These are phyloP conservation scores for Lasioglossum albipes DNA, from an alignment of 1,140 invertebrate genomes.

Conservation along the genomic window DNA sequence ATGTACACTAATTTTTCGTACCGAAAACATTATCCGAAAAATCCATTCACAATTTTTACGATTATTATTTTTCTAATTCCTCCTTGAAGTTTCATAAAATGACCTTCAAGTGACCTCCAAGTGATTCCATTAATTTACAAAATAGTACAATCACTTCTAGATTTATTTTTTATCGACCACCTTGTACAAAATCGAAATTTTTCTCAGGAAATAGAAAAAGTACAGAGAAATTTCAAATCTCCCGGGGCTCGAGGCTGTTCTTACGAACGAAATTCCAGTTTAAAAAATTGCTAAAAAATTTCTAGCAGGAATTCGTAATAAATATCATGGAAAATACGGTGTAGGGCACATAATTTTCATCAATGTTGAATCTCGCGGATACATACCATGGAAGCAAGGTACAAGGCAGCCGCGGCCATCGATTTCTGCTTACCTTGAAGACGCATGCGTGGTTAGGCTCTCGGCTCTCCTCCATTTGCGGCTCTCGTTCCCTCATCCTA, in stretches of 20 bases:
- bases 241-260: no score
- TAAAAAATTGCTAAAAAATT: no score
- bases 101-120: background rate
- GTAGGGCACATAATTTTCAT: background rate
- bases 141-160: background rate
- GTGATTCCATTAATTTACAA: background rate
- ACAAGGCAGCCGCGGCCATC: conserved; percentile 62
- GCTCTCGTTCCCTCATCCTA: conserved; percentile 20
- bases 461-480: conserved; percentile 29
- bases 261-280: no score
- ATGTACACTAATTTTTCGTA: no score
- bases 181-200: background rate
- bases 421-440: conserved; percentile 62
- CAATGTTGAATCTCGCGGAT: background rate
- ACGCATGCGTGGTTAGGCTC: conserved; percentile 60
- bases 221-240: no score
- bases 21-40: no score
- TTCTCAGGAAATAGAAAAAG: background rate
- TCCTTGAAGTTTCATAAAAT: no score
- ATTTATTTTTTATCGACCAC: no score
- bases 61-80: no score
- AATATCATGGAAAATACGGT: no score
- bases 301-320: no score
- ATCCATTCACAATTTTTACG: no score
- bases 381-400: conserved; percentile 8